These are phyloP conservation scores for Hydrozoanthus tunicans DNA, from an alignment of 64 coral and sea anemone species.

Conservation along the genomic window DNA sequence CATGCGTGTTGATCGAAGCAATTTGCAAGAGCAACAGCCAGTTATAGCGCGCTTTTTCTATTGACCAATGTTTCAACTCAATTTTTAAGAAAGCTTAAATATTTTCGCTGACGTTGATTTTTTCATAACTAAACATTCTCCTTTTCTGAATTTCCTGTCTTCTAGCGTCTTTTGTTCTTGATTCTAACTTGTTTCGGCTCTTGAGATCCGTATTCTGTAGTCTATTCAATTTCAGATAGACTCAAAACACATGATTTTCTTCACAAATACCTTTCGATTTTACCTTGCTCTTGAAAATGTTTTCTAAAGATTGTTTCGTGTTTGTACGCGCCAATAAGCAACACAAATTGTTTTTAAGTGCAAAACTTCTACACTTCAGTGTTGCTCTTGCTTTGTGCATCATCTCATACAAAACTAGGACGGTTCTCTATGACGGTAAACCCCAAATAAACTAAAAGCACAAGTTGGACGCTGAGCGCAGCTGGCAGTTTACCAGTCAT, in stretches of 20 bases:
- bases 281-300: not conserved
- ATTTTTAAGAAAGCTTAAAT: too few relatives aligned
- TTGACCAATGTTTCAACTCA: too few relatives aligned
- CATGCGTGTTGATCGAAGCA: too few relatives aligned
- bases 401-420: slow-evolving; percentile 2
- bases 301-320: not conserved
- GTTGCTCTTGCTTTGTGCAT: slow-evolving; percentile 9
- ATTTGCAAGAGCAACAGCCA: too few relatives aligned
- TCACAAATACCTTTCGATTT: slow-evolving; percentile 1
- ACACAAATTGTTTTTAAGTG: not conserved
- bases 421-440: not conserved
- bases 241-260: not conserved
- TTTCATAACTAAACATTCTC: too few relatives aligned
- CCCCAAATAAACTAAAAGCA: not conserved
- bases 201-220: too few relatives aligned
- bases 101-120: too few relatives aligned
- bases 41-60: too few relatives aligned
- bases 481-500: not conserved
- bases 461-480: slow-evolving; percentile 8
- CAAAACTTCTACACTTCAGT: slow-evolving; percentile 10
- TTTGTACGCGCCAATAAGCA: not conserved
- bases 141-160: too few relatives aligned
- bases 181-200: too few relatives aligned
- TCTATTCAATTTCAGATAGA: not conserved
- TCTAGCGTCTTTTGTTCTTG: too few relatives aligned